Evolutionary conservation across 2,888 invertebrate genomes (phyloP).

Genomic region (Heliconius ethilla): DNA sequence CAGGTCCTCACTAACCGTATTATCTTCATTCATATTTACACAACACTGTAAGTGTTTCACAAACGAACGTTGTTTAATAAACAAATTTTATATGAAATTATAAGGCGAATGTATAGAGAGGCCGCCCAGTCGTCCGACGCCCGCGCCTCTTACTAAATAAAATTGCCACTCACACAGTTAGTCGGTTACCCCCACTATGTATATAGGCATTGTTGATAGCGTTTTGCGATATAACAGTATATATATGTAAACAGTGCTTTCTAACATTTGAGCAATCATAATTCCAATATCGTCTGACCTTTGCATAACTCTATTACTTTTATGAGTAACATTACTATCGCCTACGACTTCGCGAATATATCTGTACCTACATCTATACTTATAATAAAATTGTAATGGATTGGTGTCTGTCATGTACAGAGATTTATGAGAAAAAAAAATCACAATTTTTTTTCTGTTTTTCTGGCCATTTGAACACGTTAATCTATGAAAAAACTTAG

Average conservation of each 20-base stretch:
- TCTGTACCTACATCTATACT: neutral
- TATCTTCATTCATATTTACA: constrained; percentile 70
- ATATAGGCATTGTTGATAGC: constrained; percentile 36
- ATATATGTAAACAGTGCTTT: constrained; percentile 17
- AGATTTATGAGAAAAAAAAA: neutral
- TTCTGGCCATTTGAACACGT: neutral
- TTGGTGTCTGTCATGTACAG: neutral
- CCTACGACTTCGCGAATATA: neutral
- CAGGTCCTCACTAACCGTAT: constrained; percentile 69
- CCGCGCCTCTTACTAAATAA: constrained; percentile 71
- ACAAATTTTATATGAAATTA: neutral
- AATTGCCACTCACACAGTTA: constrained; percentile 63
- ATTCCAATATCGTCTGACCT: constrained; percentile 30
- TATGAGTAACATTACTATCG: neutral
- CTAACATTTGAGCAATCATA: constrained; percentile 32
- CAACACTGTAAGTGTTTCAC: constrained; percentile 45
- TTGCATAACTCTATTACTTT: constrained; percentile 26
- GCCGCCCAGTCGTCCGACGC: constrained; percentile 71
- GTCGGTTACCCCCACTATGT: constrained; percentile 68
- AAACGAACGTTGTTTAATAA: constrained; percentile 13
- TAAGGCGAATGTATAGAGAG: constrained; percentile 43
- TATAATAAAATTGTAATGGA: neutral
- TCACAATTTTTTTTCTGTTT: neutral
- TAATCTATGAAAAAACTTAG: neutral
- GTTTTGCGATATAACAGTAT: constrained; percentile 21